phyloP scores from a whole-genome alignment of 2,888 invertebrate species.

The Bombylius major region DNA sequence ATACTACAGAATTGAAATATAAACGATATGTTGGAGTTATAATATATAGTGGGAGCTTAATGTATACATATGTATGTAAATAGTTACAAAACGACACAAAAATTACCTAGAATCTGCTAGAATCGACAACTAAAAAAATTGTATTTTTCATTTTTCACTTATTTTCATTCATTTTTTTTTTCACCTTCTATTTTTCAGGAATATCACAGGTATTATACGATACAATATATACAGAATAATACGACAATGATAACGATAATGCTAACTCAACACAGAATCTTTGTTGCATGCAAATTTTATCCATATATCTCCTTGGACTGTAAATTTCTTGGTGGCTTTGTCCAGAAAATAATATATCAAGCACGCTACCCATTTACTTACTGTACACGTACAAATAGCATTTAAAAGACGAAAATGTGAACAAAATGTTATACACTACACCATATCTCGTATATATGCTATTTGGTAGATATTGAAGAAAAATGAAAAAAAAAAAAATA shows the following conservation, averaged over 20 bases:
- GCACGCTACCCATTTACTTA: neutral
- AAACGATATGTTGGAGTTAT: too few relatives aligned
- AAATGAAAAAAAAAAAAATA: too few relatives aligned
- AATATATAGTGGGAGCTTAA: too few relatives aligned
- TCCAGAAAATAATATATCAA: neutral
- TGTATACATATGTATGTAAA: too few relatives aligned
- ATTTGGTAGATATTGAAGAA: too few relatives aligned
- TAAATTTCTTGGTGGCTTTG: neutral
- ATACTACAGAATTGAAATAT: too few relatives aligned
- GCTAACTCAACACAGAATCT: neutral
- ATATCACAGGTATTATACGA: neutral
- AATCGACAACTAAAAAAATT: too few relatives aligned
- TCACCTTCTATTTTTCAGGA: neutral
- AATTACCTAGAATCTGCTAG: neutral
- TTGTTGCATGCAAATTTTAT: slow-evolving; percentile 3
- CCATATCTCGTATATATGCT: too few relatives aligned
- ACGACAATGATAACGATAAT: neutral
- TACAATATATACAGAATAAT: neutral
- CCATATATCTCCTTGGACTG: neutral
- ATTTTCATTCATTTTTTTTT: neutral
- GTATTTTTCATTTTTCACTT: neutral
- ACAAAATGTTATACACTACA: too few relatives aligned
- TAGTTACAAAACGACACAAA: neutral
- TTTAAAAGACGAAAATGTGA: too few relatives aligned
- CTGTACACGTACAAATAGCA: too few relatives aligned